Evolutionary conservation across 2,113 vertebrate genomes (phyloP), one percentile per base, ranked within the genome.

Genomic region (Seriola rivoliana): DNA sequence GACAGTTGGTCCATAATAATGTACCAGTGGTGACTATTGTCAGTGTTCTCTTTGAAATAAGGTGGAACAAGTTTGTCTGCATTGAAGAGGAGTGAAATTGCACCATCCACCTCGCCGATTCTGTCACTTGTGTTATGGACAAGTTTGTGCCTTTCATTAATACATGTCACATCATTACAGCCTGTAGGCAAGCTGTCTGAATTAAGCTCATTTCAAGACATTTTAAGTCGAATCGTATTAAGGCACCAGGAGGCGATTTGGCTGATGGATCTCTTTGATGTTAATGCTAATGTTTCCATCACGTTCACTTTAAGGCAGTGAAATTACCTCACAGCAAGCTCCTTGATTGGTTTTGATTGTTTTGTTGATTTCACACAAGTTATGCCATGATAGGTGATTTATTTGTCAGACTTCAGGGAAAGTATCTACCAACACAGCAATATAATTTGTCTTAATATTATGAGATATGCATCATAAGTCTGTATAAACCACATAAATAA

Each of bases 231-330:
- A 81, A 77, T 58, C 38, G 59, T 44, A 74, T 76, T 69, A 62
- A 78, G 60, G 59, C 73, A 58, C 60, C 16, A 5, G 63, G 38
- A 78, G 34, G 50, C 2, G n/a, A 57, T 78, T 80, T 78, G 23
- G 40, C 60, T 55, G 16, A 3, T 64, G 64, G 38, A 38, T 68
- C 69, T 60, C 71, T 89, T 86, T 86, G 83, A 86, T 84, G 80
- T 83, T 66, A 65, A 75, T 65, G 81, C 78, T 75, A 79, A 76
- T 79, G 57, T 57, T 82, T 67, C 46, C 57, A 54, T 74, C 38
- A 3, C 21, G 2, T 68, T 32, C 38, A 57, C n/a, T 59, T 73
- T 29, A 77, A 84, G 50, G 52, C 52, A 12, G 54, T 21, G 58
- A 42, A 69, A 84, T 77, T 55, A 79, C 62, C 59, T 77, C 64